phyloP scores from a whole-genome alignment of 1,140 invertebrate species.

The Bursaphelenchus mucronatus region DNA sequence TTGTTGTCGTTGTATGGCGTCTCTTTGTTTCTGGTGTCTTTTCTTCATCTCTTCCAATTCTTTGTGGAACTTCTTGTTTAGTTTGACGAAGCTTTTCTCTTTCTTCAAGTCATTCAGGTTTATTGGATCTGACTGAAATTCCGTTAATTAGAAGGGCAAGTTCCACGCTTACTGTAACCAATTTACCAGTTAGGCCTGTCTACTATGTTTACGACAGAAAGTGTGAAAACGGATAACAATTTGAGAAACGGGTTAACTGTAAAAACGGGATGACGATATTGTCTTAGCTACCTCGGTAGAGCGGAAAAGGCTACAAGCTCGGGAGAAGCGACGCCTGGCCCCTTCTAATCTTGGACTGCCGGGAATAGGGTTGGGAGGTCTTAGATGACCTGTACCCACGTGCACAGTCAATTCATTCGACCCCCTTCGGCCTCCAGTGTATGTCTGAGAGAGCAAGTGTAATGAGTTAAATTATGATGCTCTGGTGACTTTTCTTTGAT shows the following conservation, averaged over 20 bases:
- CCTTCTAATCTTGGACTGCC: not conserved
- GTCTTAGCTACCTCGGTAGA: not conserved
- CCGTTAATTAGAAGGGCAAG: too few relatives aligned
- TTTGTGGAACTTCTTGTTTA: conserved; percentile 90
- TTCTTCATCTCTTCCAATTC: conserved; percentile 86
- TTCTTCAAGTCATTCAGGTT: conserved; percentile 80
- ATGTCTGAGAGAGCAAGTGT: too few relatives aligned
- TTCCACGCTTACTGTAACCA: not conserved
- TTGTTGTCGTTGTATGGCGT: conserved; percentile 84
- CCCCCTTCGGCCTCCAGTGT: too few relatives aligned
- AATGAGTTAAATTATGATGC: too few relatives aligned
- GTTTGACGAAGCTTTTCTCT: conserved; percentile 89
- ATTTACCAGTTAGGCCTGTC: conserved; percentile 12
- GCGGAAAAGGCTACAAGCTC: conserved; percentile 13
- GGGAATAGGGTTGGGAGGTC: too few relatives aligned
- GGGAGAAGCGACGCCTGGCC: conserved; percentile 14
- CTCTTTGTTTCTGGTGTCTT: conserved; percentile 85
- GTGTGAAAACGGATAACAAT: not conserved
- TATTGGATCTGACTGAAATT: conserved; percentile 74
- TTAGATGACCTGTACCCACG: too few relatives aligned
- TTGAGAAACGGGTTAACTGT: not conserved
- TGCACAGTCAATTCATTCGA: too few relatives aligned
- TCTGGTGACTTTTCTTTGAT: not conserved
- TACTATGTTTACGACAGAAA: not conserved
- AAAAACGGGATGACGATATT: not conserved